These are phyloP conservation scores for Gallinago jamesoni DNA, from an alignment of 2,113 vertebrate genomes.

Conservation along the genomic window DNA sequence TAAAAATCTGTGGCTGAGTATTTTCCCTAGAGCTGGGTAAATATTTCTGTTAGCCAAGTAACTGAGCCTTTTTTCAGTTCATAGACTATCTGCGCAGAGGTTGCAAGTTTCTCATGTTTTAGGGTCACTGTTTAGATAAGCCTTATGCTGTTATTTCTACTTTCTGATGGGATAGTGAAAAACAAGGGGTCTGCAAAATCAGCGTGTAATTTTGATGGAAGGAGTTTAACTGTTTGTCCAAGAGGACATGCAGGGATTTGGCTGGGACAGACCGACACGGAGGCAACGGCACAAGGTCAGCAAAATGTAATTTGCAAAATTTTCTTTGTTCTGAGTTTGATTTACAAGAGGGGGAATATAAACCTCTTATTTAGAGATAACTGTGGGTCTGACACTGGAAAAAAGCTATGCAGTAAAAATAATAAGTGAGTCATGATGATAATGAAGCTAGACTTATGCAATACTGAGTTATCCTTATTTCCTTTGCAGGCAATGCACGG, in stretches of 20 bases:
- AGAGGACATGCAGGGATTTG: not conserved
- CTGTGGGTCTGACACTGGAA: not conserved
- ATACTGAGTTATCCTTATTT: not conserved
- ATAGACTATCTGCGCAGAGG: not conserved
- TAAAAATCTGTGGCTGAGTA: conserved; percentile 38
- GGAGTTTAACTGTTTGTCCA: not conserved
- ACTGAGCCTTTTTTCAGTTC: not conserved
- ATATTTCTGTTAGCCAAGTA: conserved; percentile 11
- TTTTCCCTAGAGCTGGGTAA: conserved; percentile 31
- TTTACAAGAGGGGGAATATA: not conserved
- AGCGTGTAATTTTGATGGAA: not conserved
- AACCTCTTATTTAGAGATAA: not conserved
- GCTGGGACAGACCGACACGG: not conserved
- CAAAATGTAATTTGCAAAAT: not conserved
- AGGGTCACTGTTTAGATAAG: not conserved
- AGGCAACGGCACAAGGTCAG: not conserved
- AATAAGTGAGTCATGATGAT: conserved; percentile 4
- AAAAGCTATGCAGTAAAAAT: not conserved
- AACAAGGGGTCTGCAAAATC: not conserved
- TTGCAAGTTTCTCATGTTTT: conserved; percentile 36
- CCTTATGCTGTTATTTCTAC: not conserved
- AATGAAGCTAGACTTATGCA: not conserved
- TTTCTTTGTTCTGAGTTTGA: not conserved
- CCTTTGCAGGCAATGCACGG: not conserved
- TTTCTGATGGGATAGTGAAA: not conserved